These are phyloP conservation scores for Telenomus remus DNA, from an alignment of 1,140 invertebrate genomes.

Conservation along the genomic window DNA sequence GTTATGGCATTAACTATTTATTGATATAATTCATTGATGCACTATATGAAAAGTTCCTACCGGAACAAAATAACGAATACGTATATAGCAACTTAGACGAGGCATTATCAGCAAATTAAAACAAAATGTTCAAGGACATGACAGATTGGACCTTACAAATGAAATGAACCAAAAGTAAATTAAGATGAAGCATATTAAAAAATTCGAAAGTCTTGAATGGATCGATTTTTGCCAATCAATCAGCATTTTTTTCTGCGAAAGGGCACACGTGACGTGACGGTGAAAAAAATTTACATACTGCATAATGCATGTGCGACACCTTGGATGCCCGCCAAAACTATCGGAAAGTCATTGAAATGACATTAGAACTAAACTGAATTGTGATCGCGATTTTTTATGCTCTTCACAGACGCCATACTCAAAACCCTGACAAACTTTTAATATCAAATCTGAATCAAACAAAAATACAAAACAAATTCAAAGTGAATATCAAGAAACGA, in stretches of 20 bases:
- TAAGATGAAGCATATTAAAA: too few relatives aligned
- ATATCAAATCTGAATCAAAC: neutral
- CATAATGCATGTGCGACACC: slow-evolving; percentile 65
- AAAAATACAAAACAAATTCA: neutral
- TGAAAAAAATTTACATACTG: slow-evolving; percentile 74
- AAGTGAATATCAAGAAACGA: too few relatives aligned
- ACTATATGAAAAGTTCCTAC: too few relatives aligned
- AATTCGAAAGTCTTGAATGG: slow-evolving; percentile 20
- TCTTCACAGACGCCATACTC: slow-evolving; percentile 18
- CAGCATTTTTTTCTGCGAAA: slow-evolving; percentile 71
- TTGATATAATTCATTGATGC: too few relatives aligned
- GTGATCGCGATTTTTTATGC: slow-evolving; percentile 41
- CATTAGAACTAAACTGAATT: slow-evolving; percentile 62
- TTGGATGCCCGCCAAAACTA: slow-evolving; percentile 65
- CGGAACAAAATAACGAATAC: too few relatives aligned
- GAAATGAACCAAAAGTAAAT: too few relatives aligned
- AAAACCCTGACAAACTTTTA: slow-evolving; percentile 3
- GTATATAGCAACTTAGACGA: too few relatives aligned
- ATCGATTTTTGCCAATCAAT: slow-evolving; percentile 63
- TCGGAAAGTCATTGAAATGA: slow-evolving; percentile 74
- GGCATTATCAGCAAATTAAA: too few relatives aligned
- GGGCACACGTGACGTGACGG: slow-evolving; percentile 69
- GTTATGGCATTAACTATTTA: too few relatives aligned
- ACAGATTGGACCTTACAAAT: too few relatives aligned
- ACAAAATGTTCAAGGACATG: too few relatives aligned